Evolutionary conservation across 2,797 vertebrate genomes (phyloP).

Genomic region (Rhinatrema bivittatum): DNA sequence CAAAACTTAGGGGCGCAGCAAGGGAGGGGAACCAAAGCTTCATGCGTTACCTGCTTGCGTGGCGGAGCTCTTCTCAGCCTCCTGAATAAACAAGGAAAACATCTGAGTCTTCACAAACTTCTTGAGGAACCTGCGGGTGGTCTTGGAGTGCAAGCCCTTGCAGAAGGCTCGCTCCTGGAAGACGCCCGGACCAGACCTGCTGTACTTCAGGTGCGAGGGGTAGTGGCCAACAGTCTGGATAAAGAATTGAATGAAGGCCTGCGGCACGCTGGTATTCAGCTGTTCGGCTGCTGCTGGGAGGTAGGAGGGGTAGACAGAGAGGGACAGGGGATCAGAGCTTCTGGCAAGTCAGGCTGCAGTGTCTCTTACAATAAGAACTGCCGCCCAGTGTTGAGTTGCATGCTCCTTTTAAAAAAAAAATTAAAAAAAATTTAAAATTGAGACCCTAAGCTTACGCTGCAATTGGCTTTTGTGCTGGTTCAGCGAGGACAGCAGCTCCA

Average conservation of each 20-base stretch:
- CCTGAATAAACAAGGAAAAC: slow-evolving; percentile 90
- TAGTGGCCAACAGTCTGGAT: slow-evolving; percentile 82
- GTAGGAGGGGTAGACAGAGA: not conserved
- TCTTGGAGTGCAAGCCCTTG: slow-evolving; percentile 72
- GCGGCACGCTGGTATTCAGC: slow-evolving; percentile 74
- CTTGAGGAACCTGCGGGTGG: slow-evolving; percentile 72
- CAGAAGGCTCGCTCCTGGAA: slow-evolving; percentile 78
- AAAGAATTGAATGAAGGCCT: slow-evolving; percentile 83
- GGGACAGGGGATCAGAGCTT: not conserved
- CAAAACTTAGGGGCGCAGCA: no score
- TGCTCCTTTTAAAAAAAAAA: no score
- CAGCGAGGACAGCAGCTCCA: slow-evolving; percentile 68
- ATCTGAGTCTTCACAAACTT: slow-evolving; percentile 86
- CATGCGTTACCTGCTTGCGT: slow-evolving; percentile 79
- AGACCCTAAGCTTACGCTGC: slow-evolving; percentile 40
- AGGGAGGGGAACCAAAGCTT: no score
- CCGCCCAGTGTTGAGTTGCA: no score
- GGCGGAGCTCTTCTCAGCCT: slow-evolving; percentile 71
- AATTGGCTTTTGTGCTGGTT: slow-evolving; percentile 31
- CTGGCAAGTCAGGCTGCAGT: not conserved
- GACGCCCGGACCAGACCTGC: slow-evolving; percentile 14
- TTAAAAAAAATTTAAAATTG: no score
- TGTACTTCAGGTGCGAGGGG: slow-evolving; percentile 53
- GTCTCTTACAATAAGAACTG: no score
- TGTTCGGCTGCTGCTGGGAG: slow-evolving; percentile 73